These are phyloP conservation scores for Tapirus terrestris DNA, from an alignment of 2,113 vertebrate species.

Conservation along the genomic window DNA sequence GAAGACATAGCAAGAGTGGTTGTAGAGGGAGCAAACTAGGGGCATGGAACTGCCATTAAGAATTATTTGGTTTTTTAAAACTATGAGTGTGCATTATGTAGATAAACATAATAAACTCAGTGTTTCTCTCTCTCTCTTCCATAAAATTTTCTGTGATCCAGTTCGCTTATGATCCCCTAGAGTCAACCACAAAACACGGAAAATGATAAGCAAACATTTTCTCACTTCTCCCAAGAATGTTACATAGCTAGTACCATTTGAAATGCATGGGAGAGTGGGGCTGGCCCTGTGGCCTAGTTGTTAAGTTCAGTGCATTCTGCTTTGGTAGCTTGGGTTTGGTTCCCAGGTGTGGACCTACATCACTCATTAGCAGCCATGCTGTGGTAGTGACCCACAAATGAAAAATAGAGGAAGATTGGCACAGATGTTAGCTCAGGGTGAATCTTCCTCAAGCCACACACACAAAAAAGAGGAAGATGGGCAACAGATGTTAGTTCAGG, in stretches of 20 bases:
- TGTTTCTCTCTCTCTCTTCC: not conserved
- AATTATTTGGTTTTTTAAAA: not conserved
- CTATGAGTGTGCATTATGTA: rapidly evolving
- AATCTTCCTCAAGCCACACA: too few relatives aligned
- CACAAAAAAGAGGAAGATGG: too few relatives aligned
- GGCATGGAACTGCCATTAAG: not conserved
- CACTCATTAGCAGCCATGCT: too few relatives aligned
- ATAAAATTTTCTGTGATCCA: not conserved
- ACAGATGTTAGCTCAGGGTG: too few relatives aligned
- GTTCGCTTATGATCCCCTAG: not conserved
- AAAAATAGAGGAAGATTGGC: too few relatives aligned
- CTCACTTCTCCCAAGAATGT: not conserved
- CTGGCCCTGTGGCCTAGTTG: too few relatives aligned
- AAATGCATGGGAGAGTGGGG: not conserved
- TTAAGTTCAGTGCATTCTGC: too few relatives aligned
- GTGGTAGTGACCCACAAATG: too few relatives aligned
- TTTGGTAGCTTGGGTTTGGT: too few relatives aligned
- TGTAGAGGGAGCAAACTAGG: not conserved
- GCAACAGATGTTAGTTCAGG: too few relatives aligned
- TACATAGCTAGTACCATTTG: not conserved
- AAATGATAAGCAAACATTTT: not conserved
- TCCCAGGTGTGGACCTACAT: too few relatives aligned
- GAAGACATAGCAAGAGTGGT: not conserved
- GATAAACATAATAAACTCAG: not conserved
- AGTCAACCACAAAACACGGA: not conserved